Evolutionary conservation across 2,797 vertebrate genomes (phyloP).

Genomic region (Epinephelus awoara): DNA sequence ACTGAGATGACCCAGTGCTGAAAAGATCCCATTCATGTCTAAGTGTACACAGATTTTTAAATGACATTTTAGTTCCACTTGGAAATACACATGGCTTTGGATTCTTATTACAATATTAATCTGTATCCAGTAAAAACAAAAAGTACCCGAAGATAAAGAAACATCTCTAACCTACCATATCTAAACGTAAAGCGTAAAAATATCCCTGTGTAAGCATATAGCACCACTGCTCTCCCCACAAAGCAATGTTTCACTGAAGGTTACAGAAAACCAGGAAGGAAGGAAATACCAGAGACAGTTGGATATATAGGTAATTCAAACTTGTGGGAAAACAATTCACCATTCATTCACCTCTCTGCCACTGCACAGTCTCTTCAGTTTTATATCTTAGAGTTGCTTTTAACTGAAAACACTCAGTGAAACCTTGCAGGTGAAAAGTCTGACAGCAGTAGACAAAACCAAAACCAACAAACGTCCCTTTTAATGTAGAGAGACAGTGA

Average conservation of each 20-base stretch:
- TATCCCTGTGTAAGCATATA: neutral
- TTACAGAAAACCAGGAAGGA: slow-evolving; percentile 22
- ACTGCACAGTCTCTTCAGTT: neutral
- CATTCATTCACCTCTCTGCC: slow-evolving; percentile 5
- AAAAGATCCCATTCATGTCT: slow-evolving; percentile 27
- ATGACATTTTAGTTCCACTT: slow-evolving; percentile 21
- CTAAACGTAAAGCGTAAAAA: neutral
- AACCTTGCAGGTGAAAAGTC: neutral
- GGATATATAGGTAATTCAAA: slow-evolving; percentile 10
- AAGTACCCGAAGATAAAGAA: neutral
- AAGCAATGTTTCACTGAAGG: slow-evolving; percentile 5
- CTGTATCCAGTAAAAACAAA: slow-evolving; percentile 8
- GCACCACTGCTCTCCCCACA: neutral
- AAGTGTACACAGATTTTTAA: neutral
- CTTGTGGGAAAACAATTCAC: slow-evolving; percentile 6
- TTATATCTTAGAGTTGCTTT: neutral
- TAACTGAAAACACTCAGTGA: neutral
- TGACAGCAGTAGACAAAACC: neutral
- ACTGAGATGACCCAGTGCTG: slow-evolving; percentile 10
- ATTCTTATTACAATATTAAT: slow-evolving; percentile 24
- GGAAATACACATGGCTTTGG: slow-evolving; percentile 1
- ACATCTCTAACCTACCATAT: neutral
- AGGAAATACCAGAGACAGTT: slow-evolving; percentile 38
- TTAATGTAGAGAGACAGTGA: neutral
- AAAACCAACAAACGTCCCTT: neutral